Percentiles rank a stretch among this genome's conserved stretches.
These are phyloP conservation scores for Notarius quadriscutis DNA, from an alignment of 2,113 vertebrate species.

Conservation along the genomic window DNA sequence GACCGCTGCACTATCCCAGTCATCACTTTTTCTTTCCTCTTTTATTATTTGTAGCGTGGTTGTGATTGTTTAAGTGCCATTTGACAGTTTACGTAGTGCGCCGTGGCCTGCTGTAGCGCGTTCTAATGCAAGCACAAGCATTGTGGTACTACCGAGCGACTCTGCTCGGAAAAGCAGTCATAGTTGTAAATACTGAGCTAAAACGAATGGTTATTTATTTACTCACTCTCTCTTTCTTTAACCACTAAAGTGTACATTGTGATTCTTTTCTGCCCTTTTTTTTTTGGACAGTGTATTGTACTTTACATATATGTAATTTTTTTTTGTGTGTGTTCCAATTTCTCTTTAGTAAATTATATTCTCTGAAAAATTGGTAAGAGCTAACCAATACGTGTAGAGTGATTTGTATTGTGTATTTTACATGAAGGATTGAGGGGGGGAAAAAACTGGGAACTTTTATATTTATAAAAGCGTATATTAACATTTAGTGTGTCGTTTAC, in stretches of 20 bases:
- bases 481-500: constrained; percentile 78
- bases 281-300: constrained; percentile 74
- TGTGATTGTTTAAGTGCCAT: constrained; percentile 73
- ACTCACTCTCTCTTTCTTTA: constrained; percentile 64
- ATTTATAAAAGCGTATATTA: constrained; percentile 78
- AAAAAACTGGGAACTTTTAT: constrained; percentile 79
- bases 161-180: constrained; percentile 61
- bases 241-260: constrained; percentile 72
- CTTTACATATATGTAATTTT: constrained; percentile 72
- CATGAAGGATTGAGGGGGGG: constrained; percentile 63
- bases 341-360: constrained; percentile 70
- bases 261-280: constrained; percentile 50
- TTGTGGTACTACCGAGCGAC: constrained; percentile 66
- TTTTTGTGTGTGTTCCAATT: constrained; percentile 64
- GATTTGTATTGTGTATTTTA: constrained; percentile 83
- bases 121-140: constrained; percentile 79
- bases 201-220: constrained; percentile 76
- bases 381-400: constrained; percentile 74
- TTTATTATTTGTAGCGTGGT: constrained; percentile 59
- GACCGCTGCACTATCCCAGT: constrained; percentile 52
- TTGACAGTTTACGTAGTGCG: constrained; percentile 73
- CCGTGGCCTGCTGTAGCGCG: constrained; percentile 78
- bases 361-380: constrained; percentile 72
- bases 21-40: constrained; percentile 56
- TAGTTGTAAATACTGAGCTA: constrained; percentile 73